phyloP scores from a whole-genome alignment of 2,888 invertebrate genomes.

The Zygogramma bicolorata region DNA sequence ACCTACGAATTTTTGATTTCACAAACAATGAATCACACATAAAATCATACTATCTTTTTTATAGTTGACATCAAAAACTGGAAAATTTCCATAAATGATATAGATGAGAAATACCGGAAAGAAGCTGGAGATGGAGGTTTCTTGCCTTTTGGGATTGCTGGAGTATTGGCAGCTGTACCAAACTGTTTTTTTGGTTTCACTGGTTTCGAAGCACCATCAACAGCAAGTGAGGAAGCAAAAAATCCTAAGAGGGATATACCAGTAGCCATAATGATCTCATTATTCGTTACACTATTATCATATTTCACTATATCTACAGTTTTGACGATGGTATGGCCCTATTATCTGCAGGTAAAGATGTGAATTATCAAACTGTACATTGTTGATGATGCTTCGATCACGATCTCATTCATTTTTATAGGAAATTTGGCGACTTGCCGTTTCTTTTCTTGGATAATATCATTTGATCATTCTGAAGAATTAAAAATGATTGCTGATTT shows the following conservation, averaged over 20 bases:
- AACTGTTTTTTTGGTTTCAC: conserved; percentile 94
- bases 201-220: conserved; percentile 93
- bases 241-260: conserved; percentile 91
- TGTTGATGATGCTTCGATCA: no score
- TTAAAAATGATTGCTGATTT: no score
- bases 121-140: conserved; percentile 80
- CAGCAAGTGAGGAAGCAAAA: conserved; percentile 87
- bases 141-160: conserved; percentile 85
- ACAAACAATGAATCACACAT: no score
- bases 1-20: no score
- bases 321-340: conserved; percentile 88
- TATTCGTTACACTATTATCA: conserved; percentile 86
- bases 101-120: conserved; percentile 61
- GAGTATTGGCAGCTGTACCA: conserved; percentile 84
- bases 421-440: no score
- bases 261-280: conserved; percentile 85
- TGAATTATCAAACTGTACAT: neutral
- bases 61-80: conserved; percentile 84
- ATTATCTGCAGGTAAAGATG: conserved; percentile 75
- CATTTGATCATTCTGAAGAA: no score
- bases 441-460: no score
- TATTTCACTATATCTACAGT: conserved; percentile 92
- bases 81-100: conserved; percentile 74
- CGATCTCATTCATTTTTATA: no score
- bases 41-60: conserved; percentile 37